A percentile compares a stretch with the other conserved stretches of the same genome.
These are phyloP conservation scores for Sitta carolinensis DNA, from an alignment of 2,797 vertebrate species.

Conservation along the genomic window DNA sequence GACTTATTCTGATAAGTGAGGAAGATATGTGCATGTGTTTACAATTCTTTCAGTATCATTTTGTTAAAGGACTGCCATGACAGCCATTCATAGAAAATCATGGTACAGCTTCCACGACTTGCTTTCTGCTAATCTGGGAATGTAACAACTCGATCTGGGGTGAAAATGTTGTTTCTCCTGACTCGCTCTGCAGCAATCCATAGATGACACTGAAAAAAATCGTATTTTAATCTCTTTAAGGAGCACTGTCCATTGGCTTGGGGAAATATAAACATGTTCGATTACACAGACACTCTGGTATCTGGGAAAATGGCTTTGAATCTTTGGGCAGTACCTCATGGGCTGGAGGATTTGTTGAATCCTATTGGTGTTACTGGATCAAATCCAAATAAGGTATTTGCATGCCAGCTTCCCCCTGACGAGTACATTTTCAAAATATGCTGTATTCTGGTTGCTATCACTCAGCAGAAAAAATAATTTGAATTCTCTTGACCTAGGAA, in stretches of 20 bases:
- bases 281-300: conserved; percentile 95
- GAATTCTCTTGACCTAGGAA: conserved; percentile 78
- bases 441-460: background rate
- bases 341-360: conserved; percentile 95
- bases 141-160: background rate
- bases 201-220: conserved; percentile 21
- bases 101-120: background rate
- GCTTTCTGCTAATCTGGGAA: background rate
- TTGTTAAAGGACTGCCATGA: background rate
- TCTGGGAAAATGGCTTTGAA: conserved; percentile 98
- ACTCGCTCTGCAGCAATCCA: background rate
- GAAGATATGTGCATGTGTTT: background rate
- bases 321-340: conserved; percentile 97
- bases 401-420: background rate
- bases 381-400: conserved; percentile 92
- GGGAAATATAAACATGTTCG: conserved; percentile 97
- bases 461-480: background rate
- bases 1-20: background rate
- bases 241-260: conserved; percentile 96
- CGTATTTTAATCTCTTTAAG: conserved; percentile 74
- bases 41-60: background rate
- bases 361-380: conserved; percentile 96
- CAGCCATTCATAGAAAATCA: background rate
- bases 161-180: background rate
- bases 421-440: background rate